Percentiles rank a stretch among this genome's conserved stretches.
Conservation (phyloP, 2,113 vertebrate species). For the Dunckerocampus dactyliophorus region DNA sequence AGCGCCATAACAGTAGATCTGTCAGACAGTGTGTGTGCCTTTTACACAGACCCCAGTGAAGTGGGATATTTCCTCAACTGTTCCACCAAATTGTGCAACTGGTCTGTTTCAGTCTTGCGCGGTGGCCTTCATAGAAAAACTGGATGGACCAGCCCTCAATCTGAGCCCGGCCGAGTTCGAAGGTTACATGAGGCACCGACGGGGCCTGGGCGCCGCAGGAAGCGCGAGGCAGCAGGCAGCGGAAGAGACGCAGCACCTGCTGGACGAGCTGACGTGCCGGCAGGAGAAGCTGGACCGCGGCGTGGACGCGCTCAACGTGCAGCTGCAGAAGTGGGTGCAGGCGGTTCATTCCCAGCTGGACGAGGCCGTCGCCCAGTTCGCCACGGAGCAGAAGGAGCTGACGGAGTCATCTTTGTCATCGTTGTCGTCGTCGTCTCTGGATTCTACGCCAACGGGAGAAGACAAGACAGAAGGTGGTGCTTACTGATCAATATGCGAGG, state of each 20-base stretch:
- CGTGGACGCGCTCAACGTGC: constrained; percentile 50
- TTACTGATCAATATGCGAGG: constrained; percentile 24
- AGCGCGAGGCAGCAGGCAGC: constrained; percentile 37
- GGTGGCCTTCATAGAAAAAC: constrained; percentile 76
- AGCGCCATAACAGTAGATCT: too few species aligned
- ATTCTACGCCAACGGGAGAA: constrained; percentile 20
- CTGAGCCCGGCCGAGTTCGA: constrained; percentile 74
- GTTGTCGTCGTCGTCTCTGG: constrained; percentile 16
- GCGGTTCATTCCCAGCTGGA: constrained; percentile 68
- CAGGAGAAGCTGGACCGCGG: constrained; percentile 72
- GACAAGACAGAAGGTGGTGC: constrained; percentile 27
- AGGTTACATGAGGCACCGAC: constrained; percentile 67
- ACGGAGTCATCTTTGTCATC: neutral
- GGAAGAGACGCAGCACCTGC: constrained; percentile 53
- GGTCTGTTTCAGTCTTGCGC: constrained; percentile 69
- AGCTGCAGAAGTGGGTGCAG: constrained; percentile 70
- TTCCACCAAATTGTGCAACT: neutral
- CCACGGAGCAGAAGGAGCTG: constrained; percentile 47
- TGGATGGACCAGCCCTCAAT: constrained; percentile 73
- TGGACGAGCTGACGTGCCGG: constrained; percentile 66
- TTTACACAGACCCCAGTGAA: too few species aligned
- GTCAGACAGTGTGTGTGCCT: too few species aligned
- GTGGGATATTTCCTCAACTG: too few species aligned
- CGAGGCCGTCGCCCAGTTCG: constrained; percentile 50
- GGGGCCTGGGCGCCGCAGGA: constrained; percentile 15